Evolutionary conservation across 53 echinoderm and acorn worm genomes (phyloP).

Genomic region (Glandiceps talaboti): DNA sequence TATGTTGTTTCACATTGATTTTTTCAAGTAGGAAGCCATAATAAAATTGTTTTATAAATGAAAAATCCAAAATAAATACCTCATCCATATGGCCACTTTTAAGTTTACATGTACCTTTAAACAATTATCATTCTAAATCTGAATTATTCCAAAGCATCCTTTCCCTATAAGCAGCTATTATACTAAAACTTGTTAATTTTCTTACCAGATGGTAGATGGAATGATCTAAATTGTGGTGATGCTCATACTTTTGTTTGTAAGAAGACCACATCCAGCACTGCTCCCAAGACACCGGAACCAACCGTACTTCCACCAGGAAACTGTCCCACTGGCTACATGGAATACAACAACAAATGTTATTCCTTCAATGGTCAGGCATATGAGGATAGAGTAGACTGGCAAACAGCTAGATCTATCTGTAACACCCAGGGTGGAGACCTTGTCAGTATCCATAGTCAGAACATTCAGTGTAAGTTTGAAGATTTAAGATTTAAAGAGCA

Average conservation of each 20-base stretch:
- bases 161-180: too few species aligned
- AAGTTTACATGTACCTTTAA: too few species aligned
- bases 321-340: slow-evolving; percentile 33
- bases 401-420: slow-evolving; percentile 56
- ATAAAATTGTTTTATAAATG: too few species aligned
- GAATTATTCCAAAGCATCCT: too few species aligned
- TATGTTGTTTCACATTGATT: too few species aligned
- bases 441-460: slow-evolving; percentile 42
- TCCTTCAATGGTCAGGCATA: slow-evolving; percentile 33
- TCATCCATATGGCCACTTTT: too few species aligned
- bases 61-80: too few species aligned
- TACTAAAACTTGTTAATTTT: too few species aligned
- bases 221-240: slow-evolving; percentile 84
- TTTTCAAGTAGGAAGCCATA: too few species aligned
- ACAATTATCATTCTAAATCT: too few species aligned
- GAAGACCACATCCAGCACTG: slow-evolving; percentile 21
- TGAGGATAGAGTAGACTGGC: slow-evolving; percentile 49
- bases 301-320: slow-evolving; percentile 49
- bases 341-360: slow-evolving; percentile 64
- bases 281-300: slow-evolving; percentile 48
- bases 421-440: slow-evolving; percentile 14
- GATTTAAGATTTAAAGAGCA: too few species aligned
- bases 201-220: slow-evolving; percentile 53
- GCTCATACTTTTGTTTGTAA: slow-evolving; percentile 72
- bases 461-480: slow-evolving; percentile 55